Conservation (phyloP, 2,113 vertebrate species). For the Vidua chalybeata region DNA sequence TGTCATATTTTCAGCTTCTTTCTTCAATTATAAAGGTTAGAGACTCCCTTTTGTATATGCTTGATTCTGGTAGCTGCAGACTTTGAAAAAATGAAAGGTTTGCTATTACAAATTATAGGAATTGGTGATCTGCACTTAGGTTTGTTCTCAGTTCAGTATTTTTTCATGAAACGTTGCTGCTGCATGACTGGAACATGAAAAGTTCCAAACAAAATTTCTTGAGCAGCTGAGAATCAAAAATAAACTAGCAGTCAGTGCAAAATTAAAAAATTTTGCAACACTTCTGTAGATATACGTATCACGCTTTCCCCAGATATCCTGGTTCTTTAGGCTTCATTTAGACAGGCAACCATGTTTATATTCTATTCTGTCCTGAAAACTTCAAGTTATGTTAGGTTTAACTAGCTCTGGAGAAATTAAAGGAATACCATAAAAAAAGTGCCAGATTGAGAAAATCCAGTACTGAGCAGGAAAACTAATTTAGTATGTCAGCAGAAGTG, state of each 20-base stretch:
- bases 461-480: neutral
- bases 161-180: neutral
- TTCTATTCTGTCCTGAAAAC: neutral
- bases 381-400: neutral
- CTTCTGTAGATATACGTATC: neutral
- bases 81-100: neutral
- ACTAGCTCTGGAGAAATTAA: neutral
- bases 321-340: neutral
- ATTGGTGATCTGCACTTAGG: neutral
- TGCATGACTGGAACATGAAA: neutral
- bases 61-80: neutral
- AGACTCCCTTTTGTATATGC: neutral
- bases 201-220: neutral
- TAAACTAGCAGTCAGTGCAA: neutral
- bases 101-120: neutral
- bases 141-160: constrained; percentile 28
- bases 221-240: constrained; percentile 25
- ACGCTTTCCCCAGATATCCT: neutral
- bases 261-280: neutral
- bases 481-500: neutral
- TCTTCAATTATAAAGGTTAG: neutral
- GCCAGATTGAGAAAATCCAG: neutral
- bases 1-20: neutral
- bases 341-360: neutral
- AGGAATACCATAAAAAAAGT: neutral